phyloP scores from a whole-genome alignment of 2,797 vertebrate genomes.

The Ambastaia sidthimunki region DNA sequence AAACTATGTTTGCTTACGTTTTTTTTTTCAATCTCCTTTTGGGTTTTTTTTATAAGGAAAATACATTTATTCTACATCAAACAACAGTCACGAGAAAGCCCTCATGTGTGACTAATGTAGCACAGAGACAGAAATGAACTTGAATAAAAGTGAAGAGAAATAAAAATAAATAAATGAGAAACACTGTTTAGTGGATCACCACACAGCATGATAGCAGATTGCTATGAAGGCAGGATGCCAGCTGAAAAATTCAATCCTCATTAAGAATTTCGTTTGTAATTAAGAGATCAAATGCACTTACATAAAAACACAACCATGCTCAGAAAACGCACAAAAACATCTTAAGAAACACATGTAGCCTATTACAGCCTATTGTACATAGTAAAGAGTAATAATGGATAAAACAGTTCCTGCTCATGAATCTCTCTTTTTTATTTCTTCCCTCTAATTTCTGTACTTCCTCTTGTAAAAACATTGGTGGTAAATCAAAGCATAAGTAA shows the following conservation, averaged over 20 bases:
- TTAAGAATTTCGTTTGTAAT: slow-evolving; percentile 38
- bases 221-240: slow-evolving; percentile 9
- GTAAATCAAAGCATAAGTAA: slow-evolving; percentile 57
- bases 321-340: background rate
- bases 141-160: background rate
- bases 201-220: background rate
- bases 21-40: background rate
- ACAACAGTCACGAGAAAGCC: background rate
- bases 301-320: slow-evolving; percentile 2
- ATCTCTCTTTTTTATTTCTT: background rate
- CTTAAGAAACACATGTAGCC: background rate
- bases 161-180: background rate
- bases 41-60: background rate
- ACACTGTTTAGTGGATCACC: slow-evolving; percentile 9
- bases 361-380: background rate
- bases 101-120: slow-evolving; percentile 7
- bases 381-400: background rate
- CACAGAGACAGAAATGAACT: background rate
- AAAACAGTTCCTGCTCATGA: too few species aligned
- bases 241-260: slow-evolving; percentile 36
- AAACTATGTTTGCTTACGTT: slow-evolving; percentile 33
- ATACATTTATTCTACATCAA: slow-evolving; percentile 10
- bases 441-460: background rate
- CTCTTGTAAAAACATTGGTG: slow-evolving; percentile 57
- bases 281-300: slow-evolving; percentile 24